Evolutionary conservation across 2,888 invertebrate genomes (phyloP), one percentile per base, ranked within the genome.

Genomic region (Diarsia dahlii): DNA sequence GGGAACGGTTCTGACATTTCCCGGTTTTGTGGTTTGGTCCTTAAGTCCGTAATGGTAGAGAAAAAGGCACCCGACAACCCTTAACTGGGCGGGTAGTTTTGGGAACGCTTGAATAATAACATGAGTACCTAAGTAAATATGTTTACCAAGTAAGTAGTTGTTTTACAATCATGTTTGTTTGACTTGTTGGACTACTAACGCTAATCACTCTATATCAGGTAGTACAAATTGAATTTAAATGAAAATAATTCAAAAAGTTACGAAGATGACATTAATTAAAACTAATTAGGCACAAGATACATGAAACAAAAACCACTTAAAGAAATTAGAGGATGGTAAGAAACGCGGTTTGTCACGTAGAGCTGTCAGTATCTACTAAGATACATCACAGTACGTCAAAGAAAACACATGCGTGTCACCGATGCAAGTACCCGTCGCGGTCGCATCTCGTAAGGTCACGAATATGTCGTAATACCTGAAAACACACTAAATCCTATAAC

Each of bases 21-120:
- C 65, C 20, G n/a, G 46, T 76, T 65, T 67, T 79, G 71, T 6
- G 76, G 80, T 73, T 68, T 52, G 12, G n/a, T 64, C 54, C 20
- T 34, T 76, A 48, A 52, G 15, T 52, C 20, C 56, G 52, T 54
- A 60, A 67, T 62, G 60, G 67, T 58, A 67, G n/a, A 52, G 28
- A 64, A 58, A 74, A 75, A 54, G 62, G 18, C 45, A 66, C 39
- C 46, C 20, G n/a, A 70, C 28, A n/a, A 66, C 72, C 56, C 39
- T 48, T 56, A 70, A 48, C 71, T 5, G 18, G 15, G 28, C 56
- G 28, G 12, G n/a, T 68, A 70, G 74, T 71, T 74, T 81, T 20
- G 56, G 63, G 72, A 39, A 65, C 13, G 45, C 9, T 63, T 68
- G 2, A 64, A 72, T 66, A 80, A 62, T 66, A 60, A 70, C 23